Conservation (phyloP, 53 echinoderm and acorn worm species). For the Paracentrotus lividus region DNA sequence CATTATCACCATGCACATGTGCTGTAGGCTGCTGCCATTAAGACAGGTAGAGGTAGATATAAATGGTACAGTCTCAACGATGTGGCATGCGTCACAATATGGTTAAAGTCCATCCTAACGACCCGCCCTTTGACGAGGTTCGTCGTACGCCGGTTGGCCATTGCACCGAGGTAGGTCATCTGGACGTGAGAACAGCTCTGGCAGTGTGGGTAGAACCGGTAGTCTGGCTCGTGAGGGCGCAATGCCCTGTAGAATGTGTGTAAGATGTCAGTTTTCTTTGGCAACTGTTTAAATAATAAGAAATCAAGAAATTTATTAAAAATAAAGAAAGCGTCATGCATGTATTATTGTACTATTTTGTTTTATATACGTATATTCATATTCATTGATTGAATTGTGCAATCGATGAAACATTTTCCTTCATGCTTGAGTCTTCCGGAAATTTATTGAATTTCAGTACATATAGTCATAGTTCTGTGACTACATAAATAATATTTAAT, state of each 20-base stretch:
- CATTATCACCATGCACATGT: slow-evolving; percentile 65
- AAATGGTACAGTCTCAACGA: slow-evolving; percentile 87
- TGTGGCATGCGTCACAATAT: slow-evolving; percentile 85
- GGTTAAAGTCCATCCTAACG: slow-evolving; percentile 56
- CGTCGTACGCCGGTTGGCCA: slow-evolving; percentile 28
- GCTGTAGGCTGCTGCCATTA: slow-evolving; percentile 55
- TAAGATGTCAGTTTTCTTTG: slow-evolving; percentile 33
- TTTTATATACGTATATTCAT: too few species aligned
- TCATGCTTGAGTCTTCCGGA: too few species aligned
- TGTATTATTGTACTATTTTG: not conserved
- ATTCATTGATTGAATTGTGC: too few species aligned
- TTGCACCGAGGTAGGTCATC: slow-evolving; percentile 76
- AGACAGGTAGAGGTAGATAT: slow-evolving; percentile 84
- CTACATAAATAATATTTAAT: too few species aligned
- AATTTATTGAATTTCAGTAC: too few species aligned
- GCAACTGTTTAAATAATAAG: not conserved
- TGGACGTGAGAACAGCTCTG: slow-evolving; percentile 80
- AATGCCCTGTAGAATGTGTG: slow-evolving; percentile 3
- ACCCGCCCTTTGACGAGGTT: slow-evolving; percentile 46
- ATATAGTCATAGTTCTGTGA: too few species aligned
- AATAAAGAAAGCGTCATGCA: not conserved
- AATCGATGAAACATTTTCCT: too few species aligned
- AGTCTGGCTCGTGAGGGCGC: slow-evolving; percentile 50
- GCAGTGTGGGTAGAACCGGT: slow-evolving; percentile 95
- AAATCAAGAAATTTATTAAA: not conserved